Evolutionary conservation across 2,113 vertebrate species (phyloP), one percentile per base, ranked within the genome.

Genomic region (Rhynchopsitta pachyrhyncha): DNA sequence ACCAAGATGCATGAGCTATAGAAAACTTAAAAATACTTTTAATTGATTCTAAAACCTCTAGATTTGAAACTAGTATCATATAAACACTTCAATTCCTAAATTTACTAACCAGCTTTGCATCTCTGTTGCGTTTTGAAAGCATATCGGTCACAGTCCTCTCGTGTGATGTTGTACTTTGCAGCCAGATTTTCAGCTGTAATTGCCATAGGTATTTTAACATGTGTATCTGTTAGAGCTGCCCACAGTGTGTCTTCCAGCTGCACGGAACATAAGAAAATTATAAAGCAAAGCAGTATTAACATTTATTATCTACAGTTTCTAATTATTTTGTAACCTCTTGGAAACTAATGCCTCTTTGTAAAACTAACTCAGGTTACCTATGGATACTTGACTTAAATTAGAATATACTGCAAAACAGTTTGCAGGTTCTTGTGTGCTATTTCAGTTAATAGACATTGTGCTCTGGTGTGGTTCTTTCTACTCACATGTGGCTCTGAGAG

Each of bases 121-220:
- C 97, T 98, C 96, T 99, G 99, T 78, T 99, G 99, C 0, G 99
- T 98, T 97, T 99, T 98, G 84, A 99, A 57, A 0, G 99, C 98
- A 0, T 99, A 99, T 13, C 78, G 97, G 96, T 99, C 99, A 46
- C 99, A 99, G 10, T 99, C 98, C 91, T 99, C 98, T 52, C 99
- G 98, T 33, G 97, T 97, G 92, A 92, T 98, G 91, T 98, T 96
- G 90, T 99, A 98, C 79, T 99, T 98, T 24, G 92, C 98, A n/a
- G 99, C 99, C 89, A 99, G 98, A 78, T 99, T 99, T 96, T 99
- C 99, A 66, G 99, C 99, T 17, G 99, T 99, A 81, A 99, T 80
- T 42, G 97, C 99, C 99, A 99, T 99, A 0, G 99, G 97, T 16
- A 97, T 97, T 94, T 99, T 98, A 47, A 99, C 63, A 10, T 99